Evolutionary conservation across 2,797 vertebrate genomes (phyloP).

Genomic region (Falco peregrinus): DNA sequence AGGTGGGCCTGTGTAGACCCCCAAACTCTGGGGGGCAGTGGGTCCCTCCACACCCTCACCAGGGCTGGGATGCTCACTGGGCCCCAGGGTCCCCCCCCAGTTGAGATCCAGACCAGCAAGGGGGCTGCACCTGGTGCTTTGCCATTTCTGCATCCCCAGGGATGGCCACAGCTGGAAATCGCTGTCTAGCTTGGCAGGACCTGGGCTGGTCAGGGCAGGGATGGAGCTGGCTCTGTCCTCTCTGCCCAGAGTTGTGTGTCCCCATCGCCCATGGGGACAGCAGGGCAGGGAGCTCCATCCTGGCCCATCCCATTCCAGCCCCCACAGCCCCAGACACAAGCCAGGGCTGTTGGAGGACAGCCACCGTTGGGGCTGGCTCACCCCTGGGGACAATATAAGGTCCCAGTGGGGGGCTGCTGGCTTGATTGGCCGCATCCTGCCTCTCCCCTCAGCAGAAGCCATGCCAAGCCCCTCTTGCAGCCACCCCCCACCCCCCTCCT

Average conservation of each 20-base stretch:
- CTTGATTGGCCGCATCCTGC: constrained; percentile 1
- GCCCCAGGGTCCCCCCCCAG: background rate
- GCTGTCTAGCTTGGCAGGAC: background rate
- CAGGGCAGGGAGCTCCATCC: too few relatives aligned
- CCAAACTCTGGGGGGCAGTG: background rate
- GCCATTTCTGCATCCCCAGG: background rate
- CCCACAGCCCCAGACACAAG: background rate
- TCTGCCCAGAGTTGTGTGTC: background rate
- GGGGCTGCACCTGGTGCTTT: background rate
- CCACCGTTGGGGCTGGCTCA: background rate
- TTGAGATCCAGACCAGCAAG: background rate
- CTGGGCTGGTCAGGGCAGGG: background rate
- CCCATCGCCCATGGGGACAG: background rate
- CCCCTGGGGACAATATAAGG: background rate
- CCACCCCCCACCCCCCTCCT: background rate
- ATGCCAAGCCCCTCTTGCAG: background rate
- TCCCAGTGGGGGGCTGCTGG: background rate
- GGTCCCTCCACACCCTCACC: background rate
- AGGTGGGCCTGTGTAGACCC: background rate
- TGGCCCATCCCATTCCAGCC: background rate
- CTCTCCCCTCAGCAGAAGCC: background rate
- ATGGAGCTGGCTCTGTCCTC: background rate
- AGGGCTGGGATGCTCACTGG: background rate
- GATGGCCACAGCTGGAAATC: rapidly evolving
- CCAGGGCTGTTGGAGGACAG: background rate